Base-by-base conservation (phyloP, 2,113 vertebrate genomes). In the Oxyruncus cristatus region DNA sequence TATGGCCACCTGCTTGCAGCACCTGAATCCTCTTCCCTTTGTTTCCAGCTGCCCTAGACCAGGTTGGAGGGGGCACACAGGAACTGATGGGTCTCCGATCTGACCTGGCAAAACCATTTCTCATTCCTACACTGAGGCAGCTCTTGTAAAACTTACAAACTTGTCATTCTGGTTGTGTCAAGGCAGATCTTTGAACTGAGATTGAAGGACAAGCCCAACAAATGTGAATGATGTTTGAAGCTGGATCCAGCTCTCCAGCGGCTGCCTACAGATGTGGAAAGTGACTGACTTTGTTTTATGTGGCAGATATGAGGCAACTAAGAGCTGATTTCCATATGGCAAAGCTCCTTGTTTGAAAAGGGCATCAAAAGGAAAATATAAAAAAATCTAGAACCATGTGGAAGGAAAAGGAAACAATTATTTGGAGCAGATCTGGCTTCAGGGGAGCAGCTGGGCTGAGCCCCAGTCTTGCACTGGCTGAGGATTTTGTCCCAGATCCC, bases 291-390 rank as follows among this genome's bases (percentile, higher is more conserved):
- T 86, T 92, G 77, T 96, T 95, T 96, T 62, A 93, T 92, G 88
- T 92, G 93, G 88, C 68, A 93, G 46, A 62, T 52, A 88, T 9
- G 35, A 96, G 75, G 55, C 46, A 88, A 85, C 28, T 61, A 91
- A 62, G 83, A 87, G 71, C 68, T 77, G 85, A 63, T 83, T 78
- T 80, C 80, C 88, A 91, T 58, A 80, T 87, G 85, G 73, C 52
- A 92, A 88, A 89, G 41, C 32, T 58, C 30, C 62, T 71, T 84
- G 27, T 88, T 92, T 95, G 92, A 88, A 93, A 91, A 72, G 63
- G 70, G 49, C 80, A 95, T 87, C 93, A 96, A 96, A 96, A 81
- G 44, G 61, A 81, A 92, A 72, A 87, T 37, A 90, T n/a, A 49
- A 86, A 76, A 89, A 84, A 44, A 58, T 12, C 74, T 61, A 86